These are phyloP conservation scores for Ia io DNA, from an alignment of 2,113 vertebrate species.

Conservation along the genomic window DNA sequence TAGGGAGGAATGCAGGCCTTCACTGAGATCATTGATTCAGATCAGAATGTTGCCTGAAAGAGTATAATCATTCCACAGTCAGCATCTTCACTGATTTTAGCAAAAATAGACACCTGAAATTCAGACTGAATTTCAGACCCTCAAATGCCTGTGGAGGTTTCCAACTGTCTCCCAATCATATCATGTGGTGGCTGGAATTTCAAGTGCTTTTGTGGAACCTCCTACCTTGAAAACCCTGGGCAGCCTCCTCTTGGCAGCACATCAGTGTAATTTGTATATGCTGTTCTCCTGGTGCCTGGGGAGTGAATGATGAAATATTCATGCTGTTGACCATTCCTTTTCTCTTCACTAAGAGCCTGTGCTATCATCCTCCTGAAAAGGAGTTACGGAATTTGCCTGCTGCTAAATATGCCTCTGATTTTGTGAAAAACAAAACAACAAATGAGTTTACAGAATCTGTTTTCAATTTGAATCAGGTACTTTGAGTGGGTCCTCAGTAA, in stretches of 20 bases:
- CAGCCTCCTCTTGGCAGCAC: neutral
- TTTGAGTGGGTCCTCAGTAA: neutral
- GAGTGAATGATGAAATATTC: constrained; percentile 64
- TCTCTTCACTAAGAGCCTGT: constrained; percentile 52
- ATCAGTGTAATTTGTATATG: constrained; percentile 35
- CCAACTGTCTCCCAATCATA: constrained; percentile 63
- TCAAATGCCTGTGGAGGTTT: constrained; percentile 61
- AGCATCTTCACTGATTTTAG: constrained; percentile 51
- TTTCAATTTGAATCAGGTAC: neutral
- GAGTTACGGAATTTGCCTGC: constrained; percentile 28
- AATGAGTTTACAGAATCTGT: constrained; percentile 4
- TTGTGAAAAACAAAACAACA: neutral
- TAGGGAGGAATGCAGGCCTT: constrained; percentile 57
- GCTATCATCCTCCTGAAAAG: constrained; percentile 57
- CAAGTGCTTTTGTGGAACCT: constrained; percentile 46
- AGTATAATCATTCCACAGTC: neutral
- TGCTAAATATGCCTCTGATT: constrained; percentile 49
- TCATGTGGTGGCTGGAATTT: constrained; percentile 55
- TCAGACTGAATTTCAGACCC: constrained; percentile 52
- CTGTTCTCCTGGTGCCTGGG: constrained; percentile 29
- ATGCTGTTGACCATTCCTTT: constrained; percentile 60
- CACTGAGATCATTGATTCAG: constrained; percentile 58
- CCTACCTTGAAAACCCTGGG: constrained; percentile 31
- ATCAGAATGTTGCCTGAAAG: constrained; percentile 63
- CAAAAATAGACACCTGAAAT: constrained; percentile 65